Evolutionary conservation across 1,140 invertebrate genomes (phyloP).

Genomic region (Prorops nasuta): DNA sequence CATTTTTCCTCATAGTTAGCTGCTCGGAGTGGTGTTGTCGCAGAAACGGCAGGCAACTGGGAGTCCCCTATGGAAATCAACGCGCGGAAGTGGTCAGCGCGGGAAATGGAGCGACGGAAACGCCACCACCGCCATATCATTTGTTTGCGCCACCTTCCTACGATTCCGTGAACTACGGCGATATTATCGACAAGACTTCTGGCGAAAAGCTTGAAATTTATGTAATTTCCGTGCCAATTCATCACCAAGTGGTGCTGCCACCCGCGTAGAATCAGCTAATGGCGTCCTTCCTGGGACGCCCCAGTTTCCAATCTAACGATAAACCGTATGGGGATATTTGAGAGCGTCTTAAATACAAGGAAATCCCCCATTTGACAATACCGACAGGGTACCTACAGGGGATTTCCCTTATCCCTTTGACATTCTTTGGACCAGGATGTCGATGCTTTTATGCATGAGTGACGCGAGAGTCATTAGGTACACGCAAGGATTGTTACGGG

Average conservation of each 20-base stretch:
- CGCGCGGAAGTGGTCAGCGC: constrained; percentile 25
- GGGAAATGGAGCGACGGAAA: constrained; percentile 35
- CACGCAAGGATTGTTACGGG: too few species aligned
- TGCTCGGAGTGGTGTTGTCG: constrained; percentile 63
- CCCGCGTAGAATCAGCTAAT: constrained; percentile 29
- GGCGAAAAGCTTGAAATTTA: constrained; percentile 57
- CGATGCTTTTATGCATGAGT: too few species aligned
- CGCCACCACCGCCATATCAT: constrained; percentile 61
- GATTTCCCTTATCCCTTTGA: too few species aligned
- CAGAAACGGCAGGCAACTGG: constrained; percentile 32
- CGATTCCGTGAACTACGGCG: constrained; percentile 55
- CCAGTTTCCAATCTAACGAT: too few species aligned
- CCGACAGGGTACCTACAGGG: too few species aligned
- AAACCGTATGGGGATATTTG: too few species aligned
- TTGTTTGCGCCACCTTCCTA: constrained; percentile 63
- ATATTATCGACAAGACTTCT: constrained; percentile 40
- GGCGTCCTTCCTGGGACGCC: constrained; percentile 11
- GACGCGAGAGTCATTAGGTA: too few species aligned
- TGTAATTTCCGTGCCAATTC: constrained; percentile 54
- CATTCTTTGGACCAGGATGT: too few species aligned
- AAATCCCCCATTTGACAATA: too few species aligned
- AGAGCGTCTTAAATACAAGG: too few species aligned
- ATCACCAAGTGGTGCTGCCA: constrained; percentile 26
- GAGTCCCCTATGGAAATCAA: constrained; percentile 37
- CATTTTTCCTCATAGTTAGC: constrained; percentile 63